Evolutionary conservation across 1,140 invertebrate species (phyloP).

Genomic region (Drosophila arizonae): DNA sequence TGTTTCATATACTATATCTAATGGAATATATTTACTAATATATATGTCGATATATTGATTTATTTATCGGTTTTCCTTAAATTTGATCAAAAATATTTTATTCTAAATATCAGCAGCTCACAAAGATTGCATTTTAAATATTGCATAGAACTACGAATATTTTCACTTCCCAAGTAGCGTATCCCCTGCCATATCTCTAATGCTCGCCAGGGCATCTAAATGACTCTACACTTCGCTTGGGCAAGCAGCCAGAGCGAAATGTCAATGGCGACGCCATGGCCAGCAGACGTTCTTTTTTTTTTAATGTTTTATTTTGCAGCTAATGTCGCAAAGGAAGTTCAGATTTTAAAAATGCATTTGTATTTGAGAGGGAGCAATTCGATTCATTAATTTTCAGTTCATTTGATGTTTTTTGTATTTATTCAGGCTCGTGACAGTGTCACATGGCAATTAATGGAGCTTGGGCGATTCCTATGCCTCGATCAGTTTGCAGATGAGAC

Average conservation of each 20-base stretch:
- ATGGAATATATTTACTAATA: too few species aligned
- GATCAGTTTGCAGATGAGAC: slow-evolving; percentile 64
- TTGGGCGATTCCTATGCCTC: slow-evolving; percentile 18
- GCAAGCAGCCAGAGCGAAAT: slow-evolving; percentile 49
- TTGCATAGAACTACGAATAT: too few species aligned
- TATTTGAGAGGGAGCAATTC: neutral
- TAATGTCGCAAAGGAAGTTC: slow-evolving; percentile 9
- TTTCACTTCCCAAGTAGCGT: neutral
- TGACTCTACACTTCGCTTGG: slow-evolving; percentile 21
- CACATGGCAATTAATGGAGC: slow-evolving; percentile 58
- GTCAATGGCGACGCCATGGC: slow-evolving; percentile 38
- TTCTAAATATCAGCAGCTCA: too few species aligned
- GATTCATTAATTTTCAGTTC: slow-evolving; percentile 61
- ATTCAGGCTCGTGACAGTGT: slow-evolving; percentile 52
- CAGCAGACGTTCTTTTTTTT: slow-evolving; percentile 38
- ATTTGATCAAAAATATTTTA: too few species aligned
- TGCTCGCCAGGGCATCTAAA: slow-evolving; percentile 1
- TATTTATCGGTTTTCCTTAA: too few species aligned
- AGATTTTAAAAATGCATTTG: slow-evolving; percentile 17
- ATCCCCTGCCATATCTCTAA: neutral
- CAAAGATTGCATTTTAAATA: too few species aligned
- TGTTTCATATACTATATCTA: too few species aligned
- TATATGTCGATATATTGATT: too few species aligned
- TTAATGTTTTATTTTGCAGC: slow-evolving; percentile 10
- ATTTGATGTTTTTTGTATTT: slow-evolving; percentile 21